Base-by-base conservation (phyloP, 2,113 vertebrate species). In the Malurus alboscapulatus region DNA sequence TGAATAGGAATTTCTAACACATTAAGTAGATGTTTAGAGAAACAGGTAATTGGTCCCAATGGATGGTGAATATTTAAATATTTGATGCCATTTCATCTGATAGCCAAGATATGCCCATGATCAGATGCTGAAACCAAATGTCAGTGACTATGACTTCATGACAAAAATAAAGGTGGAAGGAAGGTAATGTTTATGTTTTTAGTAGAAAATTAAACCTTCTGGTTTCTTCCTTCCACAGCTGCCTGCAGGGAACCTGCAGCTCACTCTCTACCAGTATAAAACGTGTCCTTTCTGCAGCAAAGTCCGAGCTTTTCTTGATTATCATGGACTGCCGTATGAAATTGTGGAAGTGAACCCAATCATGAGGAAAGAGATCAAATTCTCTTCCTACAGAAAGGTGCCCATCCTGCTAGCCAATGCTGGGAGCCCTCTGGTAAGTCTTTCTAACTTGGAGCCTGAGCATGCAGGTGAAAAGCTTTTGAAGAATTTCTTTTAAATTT, bases 261-360 rank as follows among this genome's bases (percentile, higher is more conserved):
- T 99, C 93, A 99, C 98, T 6, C 97, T 99, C 76, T 99, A 99
- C 97, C 99, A 99, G 97, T 99, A 99, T 87, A 99, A 99, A 96
- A 99, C 99, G 0, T 99, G 99, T 76, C 99, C 99, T 3, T 99
- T 99, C 98, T 99, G 99, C 98, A 99, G 99, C 96, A 99, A 99
- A 84, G 99, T 99, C 59, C 98, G 99, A 9, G 98, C 98, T 30
- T 99, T 99, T 94, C 97, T 99, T 26, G 99, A 99, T 97, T 99
- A 98, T 95, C 98, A 99, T 30, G 98, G 98, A 9, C 95, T 99
- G 72, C 98, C 98, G 16, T 99, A 99, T 66, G 94, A 99, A 84
- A 97, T 99, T 24, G 99, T 99, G 94, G 99, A 99, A 96, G 99
- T 99, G 66, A 99, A 99, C 92, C 99, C 99, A 0, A 98, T 99